A percentile compares a stretch with the other conserved stretches of the same genome.
phyloP scores from a whole-genome alignment of 2,888 invertebrate genomes.

The Euphydryas editha region DNA sequence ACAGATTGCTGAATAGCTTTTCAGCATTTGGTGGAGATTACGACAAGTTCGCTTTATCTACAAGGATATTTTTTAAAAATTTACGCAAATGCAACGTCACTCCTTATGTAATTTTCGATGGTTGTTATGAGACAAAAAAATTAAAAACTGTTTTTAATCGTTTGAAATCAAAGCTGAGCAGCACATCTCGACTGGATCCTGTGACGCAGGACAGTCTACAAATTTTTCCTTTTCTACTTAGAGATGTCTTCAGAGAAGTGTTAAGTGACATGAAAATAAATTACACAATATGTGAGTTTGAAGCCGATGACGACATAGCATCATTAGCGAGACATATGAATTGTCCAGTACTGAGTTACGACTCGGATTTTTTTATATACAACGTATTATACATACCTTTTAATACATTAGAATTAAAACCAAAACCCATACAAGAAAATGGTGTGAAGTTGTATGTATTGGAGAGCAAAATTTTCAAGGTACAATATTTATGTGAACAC shows the following conservation, averaged over 20 bases:
- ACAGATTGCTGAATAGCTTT: slow-evolving; percentile 83
- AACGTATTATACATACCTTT: slow-evolving; percentile 93
- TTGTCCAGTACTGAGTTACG: slow-evolving; percentile 95
- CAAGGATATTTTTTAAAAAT: slow-evolving; percentile 87
- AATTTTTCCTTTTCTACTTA: slow-evolving; percentile 90
- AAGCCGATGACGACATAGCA: slow-evolving; percentile 95
- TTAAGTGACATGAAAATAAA: slow-evolving; percentile 86
- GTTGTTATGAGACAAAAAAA: slow-evolving; percentile 89
- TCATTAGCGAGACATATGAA: slow-evolving; percentile 89
- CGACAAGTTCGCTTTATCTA: slow-evolving; percentile 87
- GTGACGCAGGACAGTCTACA: slow-evolving; percentile 79
- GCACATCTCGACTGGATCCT: slow-evolving; percentile 82
- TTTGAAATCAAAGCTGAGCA: slow-evolving; percentile 83
- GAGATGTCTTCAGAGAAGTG: slow-evolving; percentile 89
- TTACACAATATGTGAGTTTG: slow-evolving; percentile 90
- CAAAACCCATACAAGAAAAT: slow-evolving; percentile 55
- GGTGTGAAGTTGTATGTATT: slow-evolving; percentile 69
- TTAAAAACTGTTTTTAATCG: slow-evolving; percentile 85
- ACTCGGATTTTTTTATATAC: slow-evolving; percentile 97
- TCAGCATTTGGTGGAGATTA: slow-evolving; percentile 94
- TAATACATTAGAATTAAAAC: slow-evolving; percentile 84
- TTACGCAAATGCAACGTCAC: slow-evolving; percentile 88
- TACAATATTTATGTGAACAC: slow-evolving; percentile 86
- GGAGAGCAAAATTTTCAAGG: slow-evolving; percentile 88
- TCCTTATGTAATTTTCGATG: slow-evolving; percentile 91